Conservation (phyloP, 2,113 vertebrate genomes). For the Osmerus eperlanus region DNA sequence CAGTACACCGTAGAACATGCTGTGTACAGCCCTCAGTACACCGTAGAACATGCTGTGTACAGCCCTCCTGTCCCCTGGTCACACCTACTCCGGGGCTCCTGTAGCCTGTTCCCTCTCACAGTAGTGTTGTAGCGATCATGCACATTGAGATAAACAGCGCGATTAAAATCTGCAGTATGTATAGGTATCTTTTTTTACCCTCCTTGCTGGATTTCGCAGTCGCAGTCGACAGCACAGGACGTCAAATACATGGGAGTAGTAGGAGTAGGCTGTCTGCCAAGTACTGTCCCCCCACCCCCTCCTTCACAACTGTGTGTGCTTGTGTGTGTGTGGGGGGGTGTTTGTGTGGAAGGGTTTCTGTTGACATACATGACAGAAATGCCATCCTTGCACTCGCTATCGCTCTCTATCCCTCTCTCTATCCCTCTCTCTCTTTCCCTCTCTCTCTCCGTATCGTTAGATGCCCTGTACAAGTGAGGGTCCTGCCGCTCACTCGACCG, state of each 20-base stretch:
- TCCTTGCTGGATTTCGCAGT: not conserved
- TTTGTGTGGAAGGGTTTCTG: not conserved
- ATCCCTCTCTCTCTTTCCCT: not conserved
- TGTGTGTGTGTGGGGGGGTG: conserved; percentile 4
- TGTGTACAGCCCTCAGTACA: too few relatives aligned
- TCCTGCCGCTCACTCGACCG: not conserved
- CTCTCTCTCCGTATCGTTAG: too few relatives aligned
- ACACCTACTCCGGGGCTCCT: too few relatives aligned
- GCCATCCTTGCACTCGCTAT: not conserved
- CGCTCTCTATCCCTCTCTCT: not conserved
- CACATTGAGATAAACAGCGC: too few relatives aligned
- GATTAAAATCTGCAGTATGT: too few relatives aligned
- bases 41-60: too few relatives aligned
- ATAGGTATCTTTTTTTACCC: not conserved
- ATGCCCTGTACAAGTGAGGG: not conserved
- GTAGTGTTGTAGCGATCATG: too few relatives aligned
- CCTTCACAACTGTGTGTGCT: conserved; percentile 1
- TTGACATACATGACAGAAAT: conserved; percentile 14
- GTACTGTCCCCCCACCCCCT: not conserved
- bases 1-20: too few relatives aligned
- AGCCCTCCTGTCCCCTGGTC: too few relatives aligned
- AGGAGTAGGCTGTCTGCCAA: conserved; percentile 7
- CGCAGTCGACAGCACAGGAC: conserved; percentile 15
- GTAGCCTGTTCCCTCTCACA: too few relatives aligned
- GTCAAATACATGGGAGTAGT: conserved; percentile 10